These are phyloP conservation scores for Bombycilla garrulus DNA, from an alignment of 2,113 vertebrate genomes.

Conservation along the genomic window DNA sequence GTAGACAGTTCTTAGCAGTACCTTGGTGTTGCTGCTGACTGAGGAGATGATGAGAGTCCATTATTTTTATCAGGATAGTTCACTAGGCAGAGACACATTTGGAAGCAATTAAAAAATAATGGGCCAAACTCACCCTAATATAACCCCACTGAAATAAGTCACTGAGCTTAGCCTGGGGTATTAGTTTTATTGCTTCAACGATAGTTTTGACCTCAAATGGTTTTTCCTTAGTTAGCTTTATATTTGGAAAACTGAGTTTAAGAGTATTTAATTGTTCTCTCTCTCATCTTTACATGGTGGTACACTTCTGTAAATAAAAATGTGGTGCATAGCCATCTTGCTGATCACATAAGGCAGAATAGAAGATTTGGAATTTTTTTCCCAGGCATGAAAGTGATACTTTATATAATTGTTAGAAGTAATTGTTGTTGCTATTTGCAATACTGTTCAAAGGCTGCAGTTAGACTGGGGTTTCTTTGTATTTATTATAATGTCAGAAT, in stretches of 20 bases:
- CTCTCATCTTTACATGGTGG: background rate
- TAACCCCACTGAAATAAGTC: constrained; percentile 26
- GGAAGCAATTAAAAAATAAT: constrained; percentile 39
- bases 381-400: background rate
- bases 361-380: background rate
- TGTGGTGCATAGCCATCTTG: background rate
- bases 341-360: background rate
- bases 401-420: background rate
- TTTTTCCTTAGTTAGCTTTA: background rate
- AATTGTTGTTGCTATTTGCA: background rate
- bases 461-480: background rate
- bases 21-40: background rate
- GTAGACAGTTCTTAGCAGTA: background rate
- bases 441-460: background rate
- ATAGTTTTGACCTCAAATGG: constrained; percentile 25
- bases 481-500: background rate
- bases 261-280: background rate
- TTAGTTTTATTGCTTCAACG: background rate
- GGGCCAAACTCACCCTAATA: constrained; percentile 13
- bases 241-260: background rate
- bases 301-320: background rate
- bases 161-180: background rate
- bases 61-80: background rate
- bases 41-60: background rate
- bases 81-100: background rate